Evolutionary conservation across 2,797 vertebrate genomes (phyloP), one percentile per base, ranked within the genome.

Genomic region (Chromis chromis): DNA sequence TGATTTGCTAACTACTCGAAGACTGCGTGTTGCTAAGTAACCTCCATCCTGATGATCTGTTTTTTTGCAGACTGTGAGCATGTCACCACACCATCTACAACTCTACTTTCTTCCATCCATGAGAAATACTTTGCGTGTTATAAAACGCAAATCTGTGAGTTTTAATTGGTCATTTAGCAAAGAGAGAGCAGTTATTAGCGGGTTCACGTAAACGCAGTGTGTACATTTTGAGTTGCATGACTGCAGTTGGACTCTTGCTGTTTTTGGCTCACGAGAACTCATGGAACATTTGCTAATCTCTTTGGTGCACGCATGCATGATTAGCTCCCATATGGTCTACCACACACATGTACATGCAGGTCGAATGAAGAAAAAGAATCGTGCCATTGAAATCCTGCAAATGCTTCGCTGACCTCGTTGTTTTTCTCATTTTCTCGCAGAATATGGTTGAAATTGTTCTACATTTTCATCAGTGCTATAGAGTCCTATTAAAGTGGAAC

Each of bases 1-100:
- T 60, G 78, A 77, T 82, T 85, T 65, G 17, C 40, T 73, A 58
- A 80, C 54, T 76, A 57, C 71, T 49, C 33, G 3, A 53, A 68
- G 65, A 71, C 39, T 65, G 13, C 59, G n/a, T 50, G 60, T 76
- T 74, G 73, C 60, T 74, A 63, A 80, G 70, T 64, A 76, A 74
- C 71, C 55, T 39, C 31, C 10, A 31, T 6, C 46, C 25, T 0
- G 0, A 44, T 46, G 55, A 55, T 68, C 21, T 67, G 31, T 52
- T 44, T 55, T n/a, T 49, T 36, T 40, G 7, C 19, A 22, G 3
- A 58, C 53, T 53, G 22, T 7, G 11, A 64, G 33, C 57, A 42
- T 48, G 40, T 64, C 61, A 48, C 42, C 31, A 21, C 8, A 13
- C 2, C 0, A 42, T 57, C 22, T 42, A 25, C 57, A 63, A 28